phyloP scores from a whole-genome alignment of 2,797 vertebrate species.

The Acanthurus lineatus region DNA sequence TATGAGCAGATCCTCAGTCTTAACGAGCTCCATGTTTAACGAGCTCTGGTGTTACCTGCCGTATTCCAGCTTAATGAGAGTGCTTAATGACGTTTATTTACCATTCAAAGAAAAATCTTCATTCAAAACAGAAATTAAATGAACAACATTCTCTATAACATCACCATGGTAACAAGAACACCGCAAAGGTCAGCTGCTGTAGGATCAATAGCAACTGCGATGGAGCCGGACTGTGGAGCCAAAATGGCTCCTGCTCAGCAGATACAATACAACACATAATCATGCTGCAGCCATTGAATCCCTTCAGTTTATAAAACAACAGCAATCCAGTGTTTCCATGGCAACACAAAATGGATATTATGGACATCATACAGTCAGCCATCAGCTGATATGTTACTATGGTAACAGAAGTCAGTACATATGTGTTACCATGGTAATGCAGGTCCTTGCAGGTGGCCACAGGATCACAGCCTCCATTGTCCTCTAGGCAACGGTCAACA shows the following conservation, averaged over 20 bases:
- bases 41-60: background rate
- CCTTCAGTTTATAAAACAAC: background rate
- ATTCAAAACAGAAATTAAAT: background rate
- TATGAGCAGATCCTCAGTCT: background rate
- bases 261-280: background rate
- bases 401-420: background rate
- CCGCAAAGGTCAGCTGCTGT: constrained; percentile 26
- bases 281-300: background rate
- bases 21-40: background rate
- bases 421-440: constrained; percentile 85
- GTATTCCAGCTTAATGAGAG: background rate
- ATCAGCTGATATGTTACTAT: background rate
- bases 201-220: constrained; percentile 35
- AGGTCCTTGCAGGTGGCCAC: constrained; percentile 92
- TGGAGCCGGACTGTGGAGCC: background rate
- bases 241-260: constrained; percentile 22
- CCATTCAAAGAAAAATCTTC: background rate
- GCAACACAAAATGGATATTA: background rate
- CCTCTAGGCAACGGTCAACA: constrained; percentile 89
- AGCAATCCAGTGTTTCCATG: background rate
- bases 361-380: too few species aligned
- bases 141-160: background rate
- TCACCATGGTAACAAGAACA: constrained; percentile 24
- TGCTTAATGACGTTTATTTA: background rate
- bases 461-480: constrained; percentile 89